Evolutionary conservation across 2,113 vertebrate species (phyloP), one percentile per base, ranked within the genome.

Genomic region (Neomonachus schauinslandi): DNA sequence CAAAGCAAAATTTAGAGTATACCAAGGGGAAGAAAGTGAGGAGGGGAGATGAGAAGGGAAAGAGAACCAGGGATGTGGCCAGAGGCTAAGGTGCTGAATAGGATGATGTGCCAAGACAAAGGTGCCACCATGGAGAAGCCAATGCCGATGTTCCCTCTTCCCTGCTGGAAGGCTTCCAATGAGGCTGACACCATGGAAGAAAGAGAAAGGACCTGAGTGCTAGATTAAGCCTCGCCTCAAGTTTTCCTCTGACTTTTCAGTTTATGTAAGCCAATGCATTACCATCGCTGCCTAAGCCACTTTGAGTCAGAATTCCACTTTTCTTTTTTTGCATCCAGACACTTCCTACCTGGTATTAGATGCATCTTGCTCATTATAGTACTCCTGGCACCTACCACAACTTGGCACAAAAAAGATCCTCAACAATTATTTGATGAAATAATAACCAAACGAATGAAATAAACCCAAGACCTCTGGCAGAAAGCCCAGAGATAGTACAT

Each of bases 351-450:
- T 87, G 9, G 57, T 79, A 42, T 36, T 79, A 10, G 36, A 9
- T 26, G 28, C 33, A 88, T 90, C 63, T 72, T 65, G 11, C 10
- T 95, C 61, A 85, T 72, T 46, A 57, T 22, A 53, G 31, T 91
- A 42, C 87, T 83, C 46, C n/a, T 71, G 51, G 28, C 71, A 61
- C 33, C 33, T 77, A 72, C 53, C 18, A 24, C 59, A 91, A 31
- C 53, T 67, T 96, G 91, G 39, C 51, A 79, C 76, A 42, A 79
- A 55, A 88, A 42, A 77, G 24, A 42, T 81, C 36, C 55, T 93
- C 42, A 85, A 79, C 36, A 88, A 71, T 71, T 93, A 61, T 67
- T 82, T 89, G 74, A n/a, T 92, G 53, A 95, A 81, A 33, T 49
- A 69, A 91, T 76, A 91, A 57, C 65, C 36, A 86, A 69, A 21